phyloP scores from a whole-genome alignment of 2,888 invertebrate genomes.

The Steinernema carpocapsae region DNA sequence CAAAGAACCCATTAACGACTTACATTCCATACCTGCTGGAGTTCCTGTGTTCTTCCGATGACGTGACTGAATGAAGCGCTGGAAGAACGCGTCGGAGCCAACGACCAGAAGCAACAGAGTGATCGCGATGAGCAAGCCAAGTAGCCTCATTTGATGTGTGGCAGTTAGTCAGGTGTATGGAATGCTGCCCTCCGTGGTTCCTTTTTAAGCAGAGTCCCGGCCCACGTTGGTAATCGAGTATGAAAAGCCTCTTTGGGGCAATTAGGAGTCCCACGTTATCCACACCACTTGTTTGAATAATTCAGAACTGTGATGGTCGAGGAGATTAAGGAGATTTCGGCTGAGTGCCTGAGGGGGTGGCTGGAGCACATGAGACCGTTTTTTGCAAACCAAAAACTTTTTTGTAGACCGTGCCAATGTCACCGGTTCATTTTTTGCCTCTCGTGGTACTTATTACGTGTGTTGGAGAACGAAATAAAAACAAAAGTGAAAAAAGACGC shows the following conservation, averaged over 20 bases:
- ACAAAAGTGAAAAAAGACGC: conserved; percentile 35
- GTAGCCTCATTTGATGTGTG: conserved; percentile 34
- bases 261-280: conserved; percentile 27
- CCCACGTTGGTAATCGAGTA: conserved; percentile 24
- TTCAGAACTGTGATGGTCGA: conserved; percentile 16
- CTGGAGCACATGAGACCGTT: not conserved
- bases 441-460: conserved; percentile 33
- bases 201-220: conserved; percentile 16
- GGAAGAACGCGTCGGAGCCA: conserved; percentile 28
- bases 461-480: conserved; percentile 31
- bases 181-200: conserved; percentile 9
- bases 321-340: conserved; percentile 17
- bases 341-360: conserved; percentile 20
- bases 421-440: not conserved
- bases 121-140: conserved; percentile 31
- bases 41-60: conserved; percentile 28
- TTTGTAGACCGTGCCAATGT: not conserved
- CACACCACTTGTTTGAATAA: conserved; percentile 29
- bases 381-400: not conserved
- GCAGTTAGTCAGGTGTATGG: conserved; percentile 21
- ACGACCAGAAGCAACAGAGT: conserved; percentile 14
- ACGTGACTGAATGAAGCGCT: conserved; percentile 20
- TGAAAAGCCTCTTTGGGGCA: conserved; percentile 31
- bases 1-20: too few relatives aligned
- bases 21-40: conserved; percentile 5